phyloP scores from a whole-genome alignment of 2,113 vertebrate species.

The Mobula birostris region DNA sequence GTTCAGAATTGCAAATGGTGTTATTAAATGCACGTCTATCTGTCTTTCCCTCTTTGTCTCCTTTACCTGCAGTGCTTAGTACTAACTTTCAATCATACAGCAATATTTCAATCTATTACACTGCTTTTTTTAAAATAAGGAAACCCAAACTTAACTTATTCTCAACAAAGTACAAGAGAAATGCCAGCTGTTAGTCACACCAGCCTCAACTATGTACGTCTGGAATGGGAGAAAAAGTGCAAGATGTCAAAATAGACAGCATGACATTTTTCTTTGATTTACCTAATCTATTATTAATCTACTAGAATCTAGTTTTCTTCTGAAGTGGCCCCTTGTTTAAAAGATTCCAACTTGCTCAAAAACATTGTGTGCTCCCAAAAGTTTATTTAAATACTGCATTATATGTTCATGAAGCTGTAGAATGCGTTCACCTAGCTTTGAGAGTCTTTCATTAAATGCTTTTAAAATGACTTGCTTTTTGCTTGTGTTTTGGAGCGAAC shows the following conservation, averaged over 20 bases:
- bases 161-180: constrained; percentile 16
- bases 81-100: neutral
- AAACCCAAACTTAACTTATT: constrained; percentile 21
- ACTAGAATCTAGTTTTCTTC: neutral
- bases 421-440: neutral
- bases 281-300: neutral
- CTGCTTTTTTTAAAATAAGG: neutral
- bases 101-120: neutral
- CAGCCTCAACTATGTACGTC: constrained; percentile 1
- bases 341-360: neutral
- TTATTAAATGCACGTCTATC: no score
- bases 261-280: neutral
- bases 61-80: neutral
- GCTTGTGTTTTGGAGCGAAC: neutral
- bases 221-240: neutral
- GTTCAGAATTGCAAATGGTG: no score
- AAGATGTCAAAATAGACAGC: constrained; percentile 5
- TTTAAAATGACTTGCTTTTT: neutral
- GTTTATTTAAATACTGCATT: constrained; percentile 1
- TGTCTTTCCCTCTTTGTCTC: neutral
- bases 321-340: constrained; percentile 14
- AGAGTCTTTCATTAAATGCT: neutral
- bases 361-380: neutral
- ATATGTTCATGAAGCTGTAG: neutral
- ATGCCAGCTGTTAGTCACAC: constrained; percentile 10